Evolutionary conservation across 2,888 invertebrate species (phyloP), one percentile per base, ranked within the genome.

Genomic region (Drosophila mimetica): DNA sequence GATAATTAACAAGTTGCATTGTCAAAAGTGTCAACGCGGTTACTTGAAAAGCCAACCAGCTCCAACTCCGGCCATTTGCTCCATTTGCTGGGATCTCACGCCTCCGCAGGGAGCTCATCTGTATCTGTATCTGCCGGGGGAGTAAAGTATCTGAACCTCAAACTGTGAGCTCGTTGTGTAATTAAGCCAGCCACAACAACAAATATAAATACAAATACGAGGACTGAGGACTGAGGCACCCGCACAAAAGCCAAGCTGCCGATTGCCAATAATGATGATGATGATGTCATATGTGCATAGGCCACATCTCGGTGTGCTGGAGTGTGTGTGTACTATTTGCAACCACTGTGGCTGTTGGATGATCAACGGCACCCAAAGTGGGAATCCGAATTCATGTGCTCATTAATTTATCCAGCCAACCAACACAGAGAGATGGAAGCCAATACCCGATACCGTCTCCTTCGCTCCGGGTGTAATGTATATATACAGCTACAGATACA

Each of bases 11-110:
- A 63, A 70, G 79, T 65, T 71, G 53, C 77, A 75, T 80, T 82
- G 82, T 77, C 67, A 73, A 76, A 74, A 85, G 86, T 89, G 87
- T 87, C 87, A 79, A 55, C 37, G 84, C 88, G 89, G 86, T 88
- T 76, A 87, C 67, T 88, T 85, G 60, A 77, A 88, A 86, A 77
- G 89, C 55, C 47, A 20, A 42, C 18, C 28, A 67, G 76, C 71
- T 71, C 63, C 42, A 74, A 44, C 64, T 63, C 42, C 42, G 22
- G 0, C 25, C 25, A 25, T 25, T 25, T 46, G 16, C 44, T 46
- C 28, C 44, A 11, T 22, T 44, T 28, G 28, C 13, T 46, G 3
- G 30, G 46, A 46, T 46, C 30, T 30, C 46, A 46, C 46, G 46
- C 46, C 46, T 46, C 46, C 46, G 46, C 46, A 30, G 46, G 46